Conservation (phyloP, 2,797 vertebrate genomes). For the Rhabdomys pumilio region DNA sequence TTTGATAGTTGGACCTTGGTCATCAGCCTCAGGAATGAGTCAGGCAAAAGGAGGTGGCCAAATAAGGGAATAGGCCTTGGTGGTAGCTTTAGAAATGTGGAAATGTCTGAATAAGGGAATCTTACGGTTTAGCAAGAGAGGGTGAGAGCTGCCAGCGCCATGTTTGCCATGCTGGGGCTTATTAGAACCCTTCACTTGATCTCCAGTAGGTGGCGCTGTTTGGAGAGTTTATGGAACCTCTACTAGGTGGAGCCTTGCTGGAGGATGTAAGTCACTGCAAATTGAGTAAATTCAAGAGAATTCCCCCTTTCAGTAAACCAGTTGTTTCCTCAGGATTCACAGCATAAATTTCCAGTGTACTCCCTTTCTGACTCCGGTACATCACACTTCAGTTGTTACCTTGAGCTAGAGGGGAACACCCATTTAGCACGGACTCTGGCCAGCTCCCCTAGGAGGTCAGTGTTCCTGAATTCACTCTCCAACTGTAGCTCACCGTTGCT, state of each 20-base stretch:
- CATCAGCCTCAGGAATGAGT: not conserved
- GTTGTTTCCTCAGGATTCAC: not conserved
- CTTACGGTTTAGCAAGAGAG: not conserved
- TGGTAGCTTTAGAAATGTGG: not conserved
- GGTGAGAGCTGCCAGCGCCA: not conserved
- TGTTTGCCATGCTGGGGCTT: not conserved
- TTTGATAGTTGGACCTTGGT: not conserved
- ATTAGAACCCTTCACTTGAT: not conserved
- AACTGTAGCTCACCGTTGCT: constrained; percentile 78
- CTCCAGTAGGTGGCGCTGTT: not conserved
- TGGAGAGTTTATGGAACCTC: not conserved
- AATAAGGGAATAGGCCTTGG: not conserved
- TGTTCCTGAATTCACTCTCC: constrained; percentile 77
- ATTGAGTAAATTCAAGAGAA: not conserved
- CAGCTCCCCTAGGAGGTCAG: constrained; percentile 82
- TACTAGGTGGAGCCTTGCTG: not conserved
- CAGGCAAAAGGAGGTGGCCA: not conserved
- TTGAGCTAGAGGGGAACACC: constrained; percentile 78
- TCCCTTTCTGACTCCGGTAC: not conserved
- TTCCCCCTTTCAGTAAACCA: not conserved
- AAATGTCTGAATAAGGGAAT: not conserved
- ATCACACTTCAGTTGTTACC: constrained; percentile 57
- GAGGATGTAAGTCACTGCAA: not conserved
- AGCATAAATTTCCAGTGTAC: not conserved
- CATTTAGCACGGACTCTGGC: constrained; percentile 81